These are phyloP conservation scores for Gorsachius magnificus DNA, from an alignment of 2,797 vertebrate genomes.

Conservation along the genomic window DNA sequence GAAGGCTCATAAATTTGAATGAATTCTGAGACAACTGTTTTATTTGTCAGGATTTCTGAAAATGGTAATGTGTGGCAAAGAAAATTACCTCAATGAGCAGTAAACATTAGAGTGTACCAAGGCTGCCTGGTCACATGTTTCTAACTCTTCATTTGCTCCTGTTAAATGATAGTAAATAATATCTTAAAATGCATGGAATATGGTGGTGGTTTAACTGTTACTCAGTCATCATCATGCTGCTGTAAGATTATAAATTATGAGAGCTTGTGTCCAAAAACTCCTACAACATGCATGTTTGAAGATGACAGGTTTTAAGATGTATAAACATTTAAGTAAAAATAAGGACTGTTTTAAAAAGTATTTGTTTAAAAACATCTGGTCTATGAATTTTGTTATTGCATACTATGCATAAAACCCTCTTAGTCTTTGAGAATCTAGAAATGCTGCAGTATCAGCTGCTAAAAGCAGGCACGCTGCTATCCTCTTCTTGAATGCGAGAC, in stretches of 20 bases:
- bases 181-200: neutral
- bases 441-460: neutral
- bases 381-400: neutral
- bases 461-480: neutral
- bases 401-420: neutral
- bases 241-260: neutral
- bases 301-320: neutral
- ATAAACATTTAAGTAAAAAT: slow-evolving; percentile 28
- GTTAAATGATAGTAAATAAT: neutral
- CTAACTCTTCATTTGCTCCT: neutral
- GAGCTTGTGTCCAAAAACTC: neutral
- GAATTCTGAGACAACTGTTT: neutral
- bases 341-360: neutral
- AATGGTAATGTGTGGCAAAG: neutral
- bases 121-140: neutral
- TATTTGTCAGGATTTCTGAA: neutral
- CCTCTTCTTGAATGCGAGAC: neutral
- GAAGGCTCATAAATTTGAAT: neutral
- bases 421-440: neutral
- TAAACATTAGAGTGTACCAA: neutral
- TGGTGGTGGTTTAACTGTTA: neutral
- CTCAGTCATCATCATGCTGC: neutral
- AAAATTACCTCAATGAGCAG: neutral
- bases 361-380: neutral
- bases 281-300: neutral